phyloP scores from a whole-genome alignment of 2,113 vertebrate genomes.

The Zosterops pallidus region DNA sequence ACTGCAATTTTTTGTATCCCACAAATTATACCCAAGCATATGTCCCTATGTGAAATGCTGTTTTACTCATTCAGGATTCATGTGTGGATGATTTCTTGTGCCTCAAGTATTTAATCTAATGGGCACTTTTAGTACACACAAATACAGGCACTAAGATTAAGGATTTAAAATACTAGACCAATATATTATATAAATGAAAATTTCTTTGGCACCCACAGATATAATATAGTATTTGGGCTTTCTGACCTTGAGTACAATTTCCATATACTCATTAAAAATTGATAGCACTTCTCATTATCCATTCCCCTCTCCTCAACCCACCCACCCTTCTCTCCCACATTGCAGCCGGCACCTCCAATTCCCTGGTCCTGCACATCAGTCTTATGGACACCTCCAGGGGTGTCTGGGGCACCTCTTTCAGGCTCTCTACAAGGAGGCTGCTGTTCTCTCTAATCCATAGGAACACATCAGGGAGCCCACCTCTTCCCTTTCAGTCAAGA shows the following conservation, averaged over 20 bases:
- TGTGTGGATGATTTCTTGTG: constrained; percentile 15
- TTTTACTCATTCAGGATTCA: constrained; percentile 45
- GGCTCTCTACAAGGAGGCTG: not conserved
- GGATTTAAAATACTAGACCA: constrained; percentile 63
- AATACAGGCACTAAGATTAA: constrained; percentile 45
- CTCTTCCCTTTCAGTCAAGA: not conserved
- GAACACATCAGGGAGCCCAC: not conserved
- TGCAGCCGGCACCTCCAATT: not conserved
- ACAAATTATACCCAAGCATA: constrained; percentile 16
- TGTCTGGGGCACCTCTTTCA: not conserved
- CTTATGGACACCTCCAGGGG: not conserved
- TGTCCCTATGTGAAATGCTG: constrained; percentile 5
- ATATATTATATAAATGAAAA: constrained; percentile 62
- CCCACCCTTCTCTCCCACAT: not conserved
- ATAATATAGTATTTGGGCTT: constrained; percentile 59
- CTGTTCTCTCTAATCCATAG: not conserved
- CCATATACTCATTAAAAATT: constrained; percentile 69
- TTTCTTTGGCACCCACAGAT: constrained; percentile 42
- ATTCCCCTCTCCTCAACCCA: constrained; percentile 15
- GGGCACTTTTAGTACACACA: constrained; percentile 36
- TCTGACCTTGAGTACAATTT: constrained; percentile 70
- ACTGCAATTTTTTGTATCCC: constrained; percentile 29
- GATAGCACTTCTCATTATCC: constrained; percentile 52
- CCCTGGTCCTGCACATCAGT: not conserved
- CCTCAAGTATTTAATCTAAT: constrained; percentile 49